A percentile compares a stretch with the other conserved stretches of the same genome.
Evolutionary conservation across 2,888 invertebrate genomes (phyloP).

Genomic region (Nineta flava): DNA sequence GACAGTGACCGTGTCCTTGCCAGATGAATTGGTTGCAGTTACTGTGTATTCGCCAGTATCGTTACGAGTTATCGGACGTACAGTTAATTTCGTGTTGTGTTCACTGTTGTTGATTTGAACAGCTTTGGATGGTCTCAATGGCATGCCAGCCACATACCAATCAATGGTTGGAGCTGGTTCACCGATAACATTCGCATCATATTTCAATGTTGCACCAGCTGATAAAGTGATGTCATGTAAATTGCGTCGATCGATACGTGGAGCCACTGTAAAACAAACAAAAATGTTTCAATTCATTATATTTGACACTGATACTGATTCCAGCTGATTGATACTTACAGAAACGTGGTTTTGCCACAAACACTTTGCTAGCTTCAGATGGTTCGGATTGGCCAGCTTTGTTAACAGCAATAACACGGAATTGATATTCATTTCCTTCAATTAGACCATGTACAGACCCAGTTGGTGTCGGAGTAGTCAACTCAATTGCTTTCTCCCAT

Average conservation of each 20-base stretch:
- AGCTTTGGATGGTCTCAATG: constrained; percentile 49
- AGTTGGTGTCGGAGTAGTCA: constrained; percentile 51
- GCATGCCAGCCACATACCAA: constrained; percentile 79
- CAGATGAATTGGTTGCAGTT: constrained; percentile 73
- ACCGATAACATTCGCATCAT: constrained; percentile 85
- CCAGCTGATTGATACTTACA: constrained; percentile 34
- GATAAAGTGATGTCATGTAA: constrained; percentile 81
- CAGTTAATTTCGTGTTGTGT: constrained; percentile 73
- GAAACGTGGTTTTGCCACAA: constrained; percentile 73
- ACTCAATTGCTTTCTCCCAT: constrained; percentile 86
- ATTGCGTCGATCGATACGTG: constrained; percentile 88
- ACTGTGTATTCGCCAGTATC: constrained; percentile 82
- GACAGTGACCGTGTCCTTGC: constrained; percentile 68
- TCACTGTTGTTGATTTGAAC: constrained; percentile 70
- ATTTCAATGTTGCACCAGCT: constrained; percentile 81
- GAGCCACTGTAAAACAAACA: constrained; percentile 52
- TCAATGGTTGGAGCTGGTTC: constrained; percentile 89
- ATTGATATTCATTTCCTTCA: constrained; percentile 94
- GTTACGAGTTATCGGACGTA: constrained; percentile 63
- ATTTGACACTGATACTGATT: constrained; percentile 1
- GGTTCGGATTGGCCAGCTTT: constrained; percentile 90
- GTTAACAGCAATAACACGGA: constrained; percentile 89
- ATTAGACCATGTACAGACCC: constrained; percentile 80
- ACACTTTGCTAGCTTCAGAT: constrained; percentile 72
- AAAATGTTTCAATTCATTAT: constrained; percentile 1